These are phyloP conservation scores for Noctua comes DNA, from an alignment of 2,888 invertebrate species.

Conservation along the genomic window DNA sequence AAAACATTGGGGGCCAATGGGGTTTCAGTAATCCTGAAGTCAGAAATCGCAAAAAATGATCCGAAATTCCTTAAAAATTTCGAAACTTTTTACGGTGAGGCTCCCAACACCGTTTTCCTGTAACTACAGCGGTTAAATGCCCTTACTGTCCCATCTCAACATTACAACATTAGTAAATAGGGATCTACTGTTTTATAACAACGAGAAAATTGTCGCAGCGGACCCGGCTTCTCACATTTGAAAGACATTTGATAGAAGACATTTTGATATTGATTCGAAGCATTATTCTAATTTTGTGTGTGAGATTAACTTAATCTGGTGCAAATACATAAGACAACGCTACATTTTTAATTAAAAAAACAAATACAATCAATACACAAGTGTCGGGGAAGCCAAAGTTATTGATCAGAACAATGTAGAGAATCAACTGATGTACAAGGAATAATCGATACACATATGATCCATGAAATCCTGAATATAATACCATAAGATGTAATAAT, in stretches of 20 bases:
- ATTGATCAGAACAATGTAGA: neutral
- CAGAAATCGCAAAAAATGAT: neutral
- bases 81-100: neutral
- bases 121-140: neutral
- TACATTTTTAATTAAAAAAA: neutral
- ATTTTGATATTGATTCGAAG: too few species aligned
- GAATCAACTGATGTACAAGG: neutral
- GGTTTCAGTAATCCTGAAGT: neutral
- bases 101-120: neutral
- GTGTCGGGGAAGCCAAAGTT: neutral
- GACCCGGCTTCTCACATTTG: too few species aligned
- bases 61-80: neutral
- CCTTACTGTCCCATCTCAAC: too few species aligned
- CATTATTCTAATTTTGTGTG: neutral
- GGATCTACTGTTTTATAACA: neutral
- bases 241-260: neutral
- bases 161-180: too few species aligned
- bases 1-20: neutral
- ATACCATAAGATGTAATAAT: neutral
- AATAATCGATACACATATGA: neutral
- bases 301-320: neutral
- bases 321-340: neutral
- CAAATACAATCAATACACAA: neutral
- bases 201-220: neutral
- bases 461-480: neutral